Percentiles rank a stretch among this genome's conserved stretches.
phyloP scores from a whole-genome alignment of 2,113 vertebrate genomes.

The Bettongia penicillata region DNA sequence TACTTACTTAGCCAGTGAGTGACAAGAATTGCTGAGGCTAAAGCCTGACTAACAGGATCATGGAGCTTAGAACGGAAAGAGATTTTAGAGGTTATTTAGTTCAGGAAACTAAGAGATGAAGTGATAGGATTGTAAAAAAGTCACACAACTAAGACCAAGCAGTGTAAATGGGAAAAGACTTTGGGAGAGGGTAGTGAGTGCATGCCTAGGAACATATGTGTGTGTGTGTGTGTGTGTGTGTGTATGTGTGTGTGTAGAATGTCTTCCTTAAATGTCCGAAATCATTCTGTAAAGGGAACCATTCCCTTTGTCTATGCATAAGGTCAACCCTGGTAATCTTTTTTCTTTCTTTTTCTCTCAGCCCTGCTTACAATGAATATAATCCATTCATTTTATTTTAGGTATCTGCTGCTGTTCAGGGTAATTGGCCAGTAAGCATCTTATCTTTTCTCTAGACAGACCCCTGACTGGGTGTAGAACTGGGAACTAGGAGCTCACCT shows the following conservation, averaged over 20 bases:
- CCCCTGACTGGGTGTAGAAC: background rate
- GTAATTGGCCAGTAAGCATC: background rate
- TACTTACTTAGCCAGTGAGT: background rate
- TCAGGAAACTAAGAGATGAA: background rate
- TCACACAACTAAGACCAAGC: background rate
- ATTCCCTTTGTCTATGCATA: background rate
- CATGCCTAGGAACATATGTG: too few relatives aligned
- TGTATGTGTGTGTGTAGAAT: background rate
- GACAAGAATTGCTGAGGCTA: too few relatives aligned
- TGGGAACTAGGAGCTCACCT: conserved; percentile 43
- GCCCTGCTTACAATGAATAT: background rate
- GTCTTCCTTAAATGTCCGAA: background rate
- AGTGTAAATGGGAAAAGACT: background rate
- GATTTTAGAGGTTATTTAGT: too few relatives aligned
- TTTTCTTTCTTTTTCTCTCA: too few relatives aligned
- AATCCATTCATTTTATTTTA: background rate
- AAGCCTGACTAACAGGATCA: background rate
- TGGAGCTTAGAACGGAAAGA: background rate
- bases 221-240: too few relatives aligned
- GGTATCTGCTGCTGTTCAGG: background rate
- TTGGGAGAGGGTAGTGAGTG: background rate
- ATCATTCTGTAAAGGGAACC: background rate
- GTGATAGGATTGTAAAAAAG: background rate
- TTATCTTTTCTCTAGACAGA: background rate
- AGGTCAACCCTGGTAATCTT: too few relatives aligned